These are phyloP conservation scores for Montifringilla adamsi DNA, from an alignment of 2,113 vertebrate genomes.

Conservation along the genomic window DNA sequence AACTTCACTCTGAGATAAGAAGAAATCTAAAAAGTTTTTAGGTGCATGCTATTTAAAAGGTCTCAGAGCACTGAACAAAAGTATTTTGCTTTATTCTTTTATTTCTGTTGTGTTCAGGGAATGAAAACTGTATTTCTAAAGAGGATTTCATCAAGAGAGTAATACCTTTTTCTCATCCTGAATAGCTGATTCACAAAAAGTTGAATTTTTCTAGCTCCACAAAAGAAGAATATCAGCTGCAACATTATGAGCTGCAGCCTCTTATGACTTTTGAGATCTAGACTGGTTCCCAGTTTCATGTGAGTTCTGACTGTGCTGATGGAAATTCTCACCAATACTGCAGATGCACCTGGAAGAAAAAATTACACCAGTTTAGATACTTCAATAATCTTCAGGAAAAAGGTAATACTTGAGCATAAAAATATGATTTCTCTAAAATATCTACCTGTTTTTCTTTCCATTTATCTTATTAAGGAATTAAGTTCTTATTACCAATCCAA, in stretches of 20 bases:
- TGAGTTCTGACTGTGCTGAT: background rate
- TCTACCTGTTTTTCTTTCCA: background rate
- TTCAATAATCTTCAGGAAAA: background rate
- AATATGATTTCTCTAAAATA: background rate
- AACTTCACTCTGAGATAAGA: background rate
- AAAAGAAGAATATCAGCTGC: background rate
- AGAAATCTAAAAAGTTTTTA: background rate
- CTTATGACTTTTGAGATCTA: background rate
- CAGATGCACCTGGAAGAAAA: background rate
- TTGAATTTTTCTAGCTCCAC: background rate
- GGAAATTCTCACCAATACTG: background rate
- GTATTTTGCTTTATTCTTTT: background rate
- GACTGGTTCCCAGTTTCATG: background rate
- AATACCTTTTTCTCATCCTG: background rate
- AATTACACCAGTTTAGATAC: background rate
- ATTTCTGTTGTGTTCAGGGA: background rate
- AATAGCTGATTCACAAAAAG: background rate
- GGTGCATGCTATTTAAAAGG: background rate
- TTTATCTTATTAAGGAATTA: background rate
- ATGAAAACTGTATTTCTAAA: background rate
- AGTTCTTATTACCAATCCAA: background rate
- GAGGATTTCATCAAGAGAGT: background rate
- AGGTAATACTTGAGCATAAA: background rate
- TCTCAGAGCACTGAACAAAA: background rate
- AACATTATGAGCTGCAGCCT: background rate